phyloP scores from a whole-genome alignment of 37 sponge, comb jelly and placozoan genomes.

The Eunapius fragilis region DNA sequence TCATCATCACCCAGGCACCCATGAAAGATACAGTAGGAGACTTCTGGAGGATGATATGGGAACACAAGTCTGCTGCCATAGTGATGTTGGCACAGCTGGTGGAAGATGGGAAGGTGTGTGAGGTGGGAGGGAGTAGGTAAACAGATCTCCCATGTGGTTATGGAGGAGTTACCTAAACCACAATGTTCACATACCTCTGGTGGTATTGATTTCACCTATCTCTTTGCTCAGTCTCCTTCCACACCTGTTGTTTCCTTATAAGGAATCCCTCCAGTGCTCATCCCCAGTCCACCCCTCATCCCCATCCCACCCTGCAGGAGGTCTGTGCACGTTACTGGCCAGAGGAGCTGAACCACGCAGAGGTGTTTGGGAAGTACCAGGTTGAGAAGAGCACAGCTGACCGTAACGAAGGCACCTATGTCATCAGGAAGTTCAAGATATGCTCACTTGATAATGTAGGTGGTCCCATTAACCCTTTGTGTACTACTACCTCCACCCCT shows the following conservation, averaged over 20 bases:
- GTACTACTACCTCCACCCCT: not conserved
- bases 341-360: constrained; percentile 9
- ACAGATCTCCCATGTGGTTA: no score
- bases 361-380: constrained; percentile 57
- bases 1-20: constrained; percentile 75
- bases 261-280: no score
- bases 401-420: constrained; percentile 50
- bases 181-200: no score
- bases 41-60: constrained; percentile 83
- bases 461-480: not conserved
- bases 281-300: no score
- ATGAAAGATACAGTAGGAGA: constrained; percentile 56
- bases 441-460: constrained; percentile 64
- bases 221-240: no score
- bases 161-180: no score
- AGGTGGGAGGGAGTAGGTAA: no score
- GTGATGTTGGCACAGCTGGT: constrained; percentile 68
- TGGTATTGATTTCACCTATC: no score
- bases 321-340: constrained; percentile 86
- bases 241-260: no score
- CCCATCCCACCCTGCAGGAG: constrained; percentile 34
- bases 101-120: constrained; percentile 61
- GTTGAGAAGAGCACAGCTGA: constrained; percentile 51
- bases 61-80: constrained; percentile 67
- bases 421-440: constrained; percentile 70